Evolutionary conservation across 2,113 vertebrate species (phyloP).

Genomic region (Urocitellus parryii): DNA sequence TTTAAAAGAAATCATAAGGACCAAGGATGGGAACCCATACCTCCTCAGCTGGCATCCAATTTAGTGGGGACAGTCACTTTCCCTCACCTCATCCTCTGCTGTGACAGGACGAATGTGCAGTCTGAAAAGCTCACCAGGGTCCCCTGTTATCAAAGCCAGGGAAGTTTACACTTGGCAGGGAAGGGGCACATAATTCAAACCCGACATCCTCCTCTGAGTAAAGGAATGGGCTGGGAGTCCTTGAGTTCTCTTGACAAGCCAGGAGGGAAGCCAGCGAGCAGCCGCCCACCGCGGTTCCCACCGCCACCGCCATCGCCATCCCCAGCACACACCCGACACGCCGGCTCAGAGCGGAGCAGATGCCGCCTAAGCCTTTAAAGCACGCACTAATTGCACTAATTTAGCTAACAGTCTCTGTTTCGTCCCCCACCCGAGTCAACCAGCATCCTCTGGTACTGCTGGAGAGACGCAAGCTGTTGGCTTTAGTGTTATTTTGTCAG

Average conservation of each 20-base stretch:
- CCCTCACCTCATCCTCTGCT: not conserved
- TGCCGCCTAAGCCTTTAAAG: slow-evolving; percentile 90
- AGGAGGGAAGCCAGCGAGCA: not conserved
- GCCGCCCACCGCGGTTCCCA: not conserved
- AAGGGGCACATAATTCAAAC: not conserved
- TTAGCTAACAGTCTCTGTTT: slow-evolving; percentile 90
- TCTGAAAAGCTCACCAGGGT: not conserved
- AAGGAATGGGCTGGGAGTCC: not conserved
- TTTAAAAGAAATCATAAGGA: slow-evolving; percentile 60
- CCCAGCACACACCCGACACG: slow-evolving; percentile 73
- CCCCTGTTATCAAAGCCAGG: not conserved
- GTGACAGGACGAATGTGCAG: not conserved
- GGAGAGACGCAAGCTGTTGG: slow-evolving; percentile 92
- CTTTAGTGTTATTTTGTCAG: slow-evolving; percentile 91
- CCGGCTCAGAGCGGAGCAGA: slow-evolving; percentile 85
- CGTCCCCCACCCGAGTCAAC: slow-evolving; percentile 89
- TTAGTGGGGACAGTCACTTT: not conserved
- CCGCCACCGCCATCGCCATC: slow-evolving; percentile 77
- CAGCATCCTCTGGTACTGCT: slow-evolving; percentile 89
- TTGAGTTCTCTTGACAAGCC: not conserved
- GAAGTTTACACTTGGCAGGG: not conserved
- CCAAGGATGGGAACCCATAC: not conserved
- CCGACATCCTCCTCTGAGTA: not conserved
- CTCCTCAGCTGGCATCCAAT: not conserved
- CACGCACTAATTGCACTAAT: slow-evolving; percentile 89